Conservation (phyloP, 2,888 invertebrate genomes). For the Eupelmus urozonus region DNA sequence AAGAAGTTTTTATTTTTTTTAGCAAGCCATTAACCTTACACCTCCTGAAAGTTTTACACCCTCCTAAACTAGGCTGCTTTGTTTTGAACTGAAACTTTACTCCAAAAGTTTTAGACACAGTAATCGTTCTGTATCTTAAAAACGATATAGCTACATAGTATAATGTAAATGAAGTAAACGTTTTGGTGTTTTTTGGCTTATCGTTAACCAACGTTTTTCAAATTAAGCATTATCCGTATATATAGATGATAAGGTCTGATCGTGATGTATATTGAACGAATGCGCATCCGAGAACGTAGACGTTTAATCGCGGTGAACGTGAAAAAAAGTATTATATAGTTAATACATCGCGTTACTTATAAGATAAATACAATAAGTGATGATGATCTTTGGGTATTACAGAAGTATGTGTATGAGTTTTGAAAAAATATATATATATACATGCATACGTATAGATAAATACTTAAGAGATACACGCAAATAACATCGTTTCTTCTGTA, state of each 20-base stretch:
- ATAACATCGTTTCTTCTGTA: slow-evolving; percentile 31
- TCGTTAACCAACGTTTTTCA: no score
- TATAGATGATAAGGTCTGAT: not conserved
- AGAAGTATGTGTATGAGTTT: slow-evolving; percentile 32
- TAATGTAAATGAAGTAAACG: no score
- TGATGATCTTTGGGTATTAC: slow-evolving; percentile 44
- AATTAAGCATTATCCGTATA: no score
- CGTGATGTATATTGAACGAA: not conserved
- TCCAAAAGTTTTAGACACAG: no score
- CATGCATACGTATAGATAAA: slow-evolving; percentile 39
- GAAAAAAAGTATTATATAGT: not conserved
- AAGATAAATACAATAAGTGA: slow-evolving; percentile 14
- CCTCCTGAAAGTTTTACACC: no score
- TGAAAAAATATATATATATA: slow-evolving; percentile 33
- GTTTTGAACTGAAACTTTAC: no score
- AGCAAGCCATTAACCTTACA: no score
- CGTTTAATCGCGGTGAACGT: slow-evolving; percentile 9
- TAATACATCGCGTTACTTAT: not conserved
- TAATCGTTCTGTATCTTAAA: no score
- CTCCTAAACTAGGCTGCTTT: no score
- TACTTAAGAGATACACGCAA: slow-evolving; percentile 27
- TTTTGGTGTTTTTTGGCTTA: no score
- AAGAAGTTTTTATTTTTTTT: no score
- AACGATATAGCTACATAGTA: no score
- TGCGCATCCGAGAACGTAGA: not conserved